phyloP scores from a whole-genome alignment of 1,140 invertebrate species.

The Orchestia grillus region DNA sequence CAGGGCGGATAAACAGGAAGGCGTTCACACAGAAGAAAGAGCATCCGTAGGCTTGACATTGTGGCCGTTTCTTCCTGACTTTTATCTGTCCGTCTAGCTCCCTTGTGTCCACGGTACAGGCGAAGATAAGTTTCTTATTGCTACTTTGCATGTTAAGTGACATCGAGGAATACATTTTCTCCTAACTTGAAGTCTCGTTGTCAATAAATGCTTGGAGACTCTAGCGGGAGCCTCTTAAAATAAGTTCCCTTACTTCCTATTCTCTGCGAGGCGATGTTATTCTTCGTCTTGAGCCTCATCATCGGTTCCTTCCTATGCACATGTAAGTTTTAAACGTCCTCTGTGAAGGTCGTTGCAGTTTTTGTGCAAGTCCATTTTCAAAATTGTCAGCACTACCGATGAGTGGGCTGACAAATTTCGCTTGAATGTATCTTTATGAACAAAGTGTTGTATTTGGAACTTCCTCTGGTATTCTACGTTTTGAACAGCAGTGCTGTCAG shows the following conservation, averaged over 20 bases:
- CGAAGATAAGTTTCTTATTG: constrained; percentile 16
- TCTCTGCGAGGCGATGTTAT: not conserved
- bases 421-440: too few relatives aligned
- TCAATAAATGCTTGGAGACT: not conserved
- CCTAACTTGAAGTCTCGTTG: not conserved
- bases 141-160: constrained; percentile 4
- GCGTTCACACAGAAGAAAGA: not conserved
- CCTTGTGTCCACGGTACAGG: not conserved
- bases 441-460: too few relatives aligned
- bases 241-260: not conserved
- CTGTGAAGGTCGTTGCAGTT: not conserved
- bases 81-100: not conserved
- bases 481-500: too few relatives aligned
- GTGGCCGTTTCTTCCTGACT: not conserved
- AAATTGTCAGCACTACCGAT: too few relatives aligned
- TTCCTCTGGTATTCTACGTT: too few relatives aligned
- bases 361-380: not conserved
- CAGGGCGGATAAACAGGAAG: not conserved
- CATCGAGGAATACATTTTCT: not conserved
- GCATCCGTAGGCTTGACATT: not conserved
- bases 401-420: too few relatives aligned
- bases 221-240: not conserved
- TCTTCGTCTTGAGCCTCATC: not conserved
- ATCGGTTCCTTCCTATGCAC: not conserved
- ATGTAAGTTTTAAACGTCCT: not conserved